Conservation (phyloP, 2,113 vertebrate species). For the Phainopepla nitens region DNA sequence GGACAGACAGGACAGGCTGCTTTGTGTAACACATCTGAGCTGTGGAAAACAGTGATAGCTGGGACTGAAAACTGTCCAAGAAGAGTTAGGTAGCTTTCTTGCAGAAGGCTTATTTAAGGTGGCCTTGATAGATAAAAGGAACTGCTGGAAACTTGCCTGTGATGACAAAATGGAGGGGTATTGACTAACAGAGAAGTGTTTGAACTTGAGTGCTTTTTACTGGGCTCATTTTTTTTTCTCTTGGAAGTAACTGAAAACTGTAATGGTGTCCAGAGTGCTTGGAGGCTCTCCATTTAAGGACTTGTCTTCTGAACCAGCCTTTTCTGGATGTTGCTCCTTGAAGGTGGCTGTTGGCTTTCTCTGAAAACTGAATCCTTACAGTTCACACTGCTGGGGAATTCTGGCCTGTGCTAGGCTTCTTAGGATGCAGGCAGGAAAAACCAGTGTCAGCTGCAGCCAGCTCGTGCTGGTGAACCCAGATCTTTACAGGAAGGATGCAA, state of each 20-base stretch:
- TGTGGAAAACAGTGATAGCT: background rate
- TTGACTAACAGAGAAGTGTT: background rate
- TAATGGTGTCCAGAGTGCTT: background rate
- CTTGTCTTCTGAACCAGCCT: background rate
- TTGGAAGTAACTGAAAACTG: background rate
- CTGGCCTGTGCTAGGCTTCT: background rate
- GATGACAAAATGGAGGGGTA: background rate
- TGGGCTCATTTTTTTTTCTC: background rate
- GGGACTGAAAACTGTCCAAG: background rate
- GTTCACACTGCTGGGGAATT: background rate
- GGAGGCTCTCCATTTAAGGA: conserved; percentile 22
- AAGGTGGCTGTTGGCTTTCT: background rate
- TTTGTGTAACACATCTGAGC: background rate
- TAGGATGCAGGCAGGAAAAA: background rate
- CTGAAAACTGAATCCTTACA: background rate
- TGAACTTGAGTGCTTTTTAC: background rate
- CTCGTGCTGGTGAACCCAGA: background rate
- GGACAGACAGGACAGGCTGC: background rate
- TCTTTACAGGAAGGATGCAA: background rate
- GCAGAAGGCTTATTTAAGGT: background rate
- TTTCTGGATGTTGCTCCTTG: background rate
- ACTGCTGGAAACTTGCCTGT: background rate
- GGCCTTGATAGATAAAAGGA: conserved; percentile 25
- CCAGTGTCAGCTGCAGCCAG: background rate
- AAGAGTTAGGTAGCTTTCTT: background rate